These are phyloP conservation scores for Dendronephthya gigantea DNA, from an alignment of 64 coral and sea anemone genomes.

Conservation along the genomic window DNA sequence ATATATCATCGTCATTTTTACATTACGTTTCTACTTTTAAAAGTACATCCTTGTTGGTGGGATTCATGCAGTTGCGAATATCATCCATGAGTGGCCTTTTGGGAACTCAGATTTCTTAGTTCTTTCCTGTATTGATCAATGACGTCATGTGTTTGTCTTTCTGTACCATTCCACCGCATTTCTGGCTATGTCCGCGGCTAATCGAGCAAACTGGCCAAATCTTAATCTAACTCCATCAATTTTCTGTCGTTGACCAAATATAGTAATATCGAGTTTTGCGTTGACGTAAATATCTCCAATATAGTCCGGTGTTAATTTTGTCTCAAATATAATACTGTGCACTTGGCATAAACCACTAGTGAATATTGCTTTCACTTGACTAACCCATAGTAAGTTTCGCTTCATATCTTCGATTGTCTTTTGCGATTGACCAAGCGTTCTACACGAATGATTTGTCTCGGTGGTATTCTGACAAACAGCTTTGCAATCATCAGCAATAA, in stretches of 20 bases:
- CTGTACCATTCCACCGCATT: conserved; percentile 82
- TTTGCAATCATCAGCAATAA: conserved; percentile 20
- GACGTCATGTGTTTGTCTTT: conserved; percentile 22
- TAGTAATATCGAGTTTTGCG: conserved; percentile 74
- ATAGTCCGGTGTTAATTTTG: conserved; percentile 43
- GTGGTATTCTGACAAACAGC: conserved; percentile 27
- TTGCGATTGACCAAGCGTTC: conserved; percentile 36
- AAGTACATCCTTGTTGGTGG: background rate
- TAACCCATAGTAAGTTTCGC: conserved; percentile 49
- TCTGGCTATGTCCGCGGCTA: conserved; percentile 75
- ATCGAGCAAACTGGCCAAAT: conserved; percentile 58
- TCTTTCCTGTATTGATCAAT: background rate
- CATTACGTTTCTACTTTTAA: background rate
- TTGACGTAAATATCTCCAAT: conserved; percentile 47
- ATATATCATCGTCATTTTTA: background rate
- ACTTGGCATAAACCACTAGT: conserved; percentile 59
- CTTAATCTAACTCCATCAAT: conserved; percentile 50
- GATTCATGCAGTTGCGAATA: background rate
- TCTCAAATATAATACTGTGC: conserved; percentile 72
- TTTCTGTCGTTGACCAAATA: conserved; percentile 77
- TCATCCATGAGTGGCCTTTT: background rate
- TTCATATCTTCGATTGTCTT: conserved; percentile 39
- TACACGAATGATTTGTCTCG: conserved; percentile 58
- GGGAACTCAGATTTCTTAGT: background rate
- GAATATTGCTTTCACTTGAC: conserved; percentile 52